Percentiles rank a stretch among this genome's conserved stretches.
Evolutionary conservation across 2,797 vertebrate species (phyloP).

Genomic region (Tangara arthus): DNA sequence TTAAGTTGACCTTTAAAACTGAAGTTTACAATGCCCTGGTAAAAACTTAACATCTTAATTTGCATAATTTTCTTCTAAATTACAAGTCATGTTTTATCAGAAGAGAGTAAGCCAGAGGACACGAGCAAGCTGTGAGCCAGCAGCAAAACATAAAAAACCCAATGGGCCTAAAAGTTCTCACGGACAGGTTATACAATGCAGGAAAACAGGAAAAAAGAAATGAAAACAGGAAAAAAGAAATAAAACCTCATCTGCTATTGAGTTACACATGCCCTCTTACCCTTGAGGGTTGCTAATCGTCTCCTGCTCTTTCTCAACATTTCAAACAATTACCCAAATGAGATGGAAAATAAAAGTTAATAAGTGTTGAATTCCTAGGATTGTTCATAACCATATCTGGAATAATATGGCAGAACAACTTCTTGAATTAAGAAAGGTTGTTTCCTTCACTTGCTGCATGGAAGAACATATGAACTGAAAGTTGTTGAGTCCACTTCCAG

Average conservation of each 20-base stretch:
- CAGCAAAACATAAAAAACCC: slow-evolving; percentile 19
- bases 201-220: background rate
- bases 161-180: background rate
- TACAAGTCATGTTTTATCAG: slow-evolving; percentile 38
- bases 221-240: background rate
- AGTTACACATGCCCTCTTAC: background rate
- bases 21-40: slow-evolving; percentile 32
- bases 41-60: slow-evolving; percentile 48
- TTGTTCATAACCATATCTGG: background rate
- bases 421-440: background rate
- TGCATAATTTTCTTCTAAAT: slow-evolving; percentile 56
- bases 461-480: background rate
- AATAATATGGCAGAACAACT: background rate
- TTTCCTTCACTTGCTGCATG: background rate
- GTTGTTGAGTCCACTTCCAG: background rate
- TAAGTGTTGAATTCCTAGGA: background rate
- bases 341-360: background rate
- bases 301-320: background rate
- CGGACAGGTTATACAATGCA: slow-evolving; percentile 3
- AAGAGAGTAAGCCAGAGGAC: background rate
- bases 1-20: slow-evolving; percentile 52
- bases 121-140: background rate
- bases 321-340: background rate
- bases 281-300: background rate
- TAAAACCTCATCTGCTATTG: background rate